Evolutionary conservation across 1,140 invertebrate genomes (phyloP), one percentile per base, ranked within the genome.

Genomic region (Anoplophora glabripennis): DNA sequence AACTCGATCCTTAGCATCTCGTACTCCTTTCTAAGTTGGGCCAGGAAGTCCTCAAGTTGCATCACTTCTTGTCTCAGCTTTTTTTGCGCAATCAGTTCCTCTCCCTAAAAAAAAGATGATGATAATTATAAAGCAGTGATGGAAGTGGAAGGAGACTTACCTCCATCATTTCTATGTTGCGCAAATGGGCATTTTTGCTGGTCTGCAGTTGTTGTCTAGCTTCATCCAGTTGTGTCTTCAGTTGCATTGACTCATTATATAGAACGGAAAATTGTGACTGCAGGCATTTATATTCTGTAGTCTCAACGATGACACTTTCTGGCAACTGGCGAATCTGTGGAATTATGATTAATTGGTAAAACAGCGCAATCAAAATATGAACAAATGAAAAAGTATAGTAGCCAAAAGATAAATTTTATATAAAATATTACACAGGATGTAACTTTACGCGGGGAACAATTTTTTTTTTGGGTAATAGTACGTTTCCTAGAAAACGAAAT

Each of bases 91-190:
- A 91, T 86, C 17, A 98, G 75, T 77, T 98, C 96, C 80, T 98
- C 95, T 72, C 92, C 94, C 89, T 94, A 69, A 48, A 79, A 76
- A 59, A 44, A 45, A 58, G 35, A 10, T 10, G n/a, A n/a, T n/a
- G 8, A 7, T 15, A 63, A 58, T 36, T 12, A 47, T n/a, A 48
- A 35, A 37, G 10, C 40, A 46, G 15, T 9, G 65, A 45, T n/a
- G 14, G 8, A 3, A 40, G 38, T n/a, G 7, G 7, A 40, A 11
- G 2, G 3, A 40, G 59, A 68, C 70, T 73, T 72, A 90, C 90
- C 85, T 98, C 96, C 93, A 99, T 97, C 79, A 96, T 92, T 80
- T 98, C 95, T 70, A 98, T 96, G 69, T 98, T 94, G 7, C 94
- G 80, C 64, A 96, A 83, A 79, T 98, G 95, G 53, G 91, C 85